Conservation (phyloP, 2,113 vertebrate genomes). For the Labeo rohita region DNA sequence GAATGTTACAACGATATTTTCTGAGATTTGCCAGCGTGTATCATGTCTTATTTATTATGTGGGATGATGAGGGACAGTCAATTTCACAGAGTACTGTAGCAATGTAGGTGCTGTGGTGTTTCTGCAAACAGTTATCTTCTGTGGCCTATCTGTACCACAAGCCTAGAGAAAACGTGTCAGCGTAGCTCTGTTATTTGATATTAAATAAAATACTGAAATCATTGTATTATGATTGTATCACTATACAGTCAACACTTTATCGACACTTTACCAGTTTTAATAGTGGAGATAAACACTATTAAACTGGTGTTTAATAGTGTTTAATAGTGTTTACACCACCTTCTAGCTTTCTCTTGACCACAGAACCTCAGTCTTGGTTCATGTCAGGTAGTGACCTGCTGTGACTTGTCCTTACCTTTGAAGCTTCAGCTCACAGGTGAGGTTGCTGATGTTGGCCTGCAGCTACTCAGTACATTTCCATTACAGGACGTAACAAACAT, state of each 20-base stretch:
- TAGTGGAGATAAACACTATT: no score
- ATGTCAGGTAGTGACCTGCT: conserved; percentile 53
- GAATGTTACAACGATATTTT: not conserved
- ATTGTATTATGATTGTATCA: not conserved
- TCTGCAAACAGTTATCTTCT: not conserved
- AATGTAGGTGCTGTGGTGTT: not conserved
- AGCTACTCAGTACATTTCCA: not conserved
- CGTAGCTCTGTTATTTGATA: not conserved
- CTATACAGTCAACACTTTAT: not conserved
- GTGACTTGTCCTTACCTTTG: conserved; percentile 57
- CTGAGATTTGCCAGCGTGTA: not conserved
- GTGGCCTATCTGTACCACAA: not conserved
- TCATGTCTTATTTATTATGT: not conserved
- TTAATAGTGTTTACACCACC: no score
- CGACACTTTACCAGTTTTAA: not conserved
- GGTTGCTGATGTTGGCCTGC: conserved; percentile 1
- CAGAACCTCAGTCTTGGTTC: conserved; percentile 15
- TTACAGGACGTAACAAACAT: not conserved
- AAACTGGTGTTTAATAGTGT: no score
- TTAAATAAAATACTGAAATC: not conserved
- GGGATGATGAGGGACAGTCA: not conserved
- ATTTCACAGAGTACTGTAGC: not conserved
- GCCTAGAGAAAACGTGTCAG: not conserved
- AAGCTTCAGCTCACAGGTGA: conserved; percentile 54
- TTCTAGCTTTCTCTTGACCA: not conserved